These are phyloP conservation scores for Arctopsyche grandis DNA, from an alignment of 1,140 invertebrate species.

Conservation along the genomic window DNA sequence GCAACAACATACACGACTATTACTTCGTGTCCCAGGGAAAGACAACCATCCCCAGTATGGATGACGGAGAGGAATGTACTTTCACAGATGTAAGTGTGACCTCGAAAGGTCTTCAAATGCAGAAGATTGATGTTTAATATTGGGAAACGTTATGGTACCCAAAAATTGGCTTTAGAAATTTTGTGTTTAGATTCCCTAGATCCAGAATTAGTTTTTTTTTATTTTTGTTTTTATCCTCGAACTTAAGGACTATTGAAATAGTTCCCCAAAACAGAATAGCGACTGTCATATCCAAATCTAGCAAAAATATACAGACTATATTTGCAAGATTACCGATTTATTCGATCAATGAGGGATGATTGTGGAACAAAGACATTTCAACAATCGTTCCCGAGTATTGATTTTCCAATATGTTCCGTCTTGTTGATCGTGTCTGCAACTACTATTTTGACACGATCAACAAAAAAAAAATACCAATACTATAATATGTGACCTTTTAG, in stretches of 20 bases:
- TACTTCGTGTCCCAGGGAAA: slow-evolving; percentile 97
- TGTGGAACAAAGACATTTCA: background rate
- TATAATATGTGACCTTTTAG: no score
- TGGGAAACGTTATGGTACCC: slow-evolving; percentile 27
- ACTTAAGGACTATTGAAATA: no score
- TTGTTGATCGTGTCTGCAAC: no score
- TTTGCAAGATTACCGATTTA: background rate
- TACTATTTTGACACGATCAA: no score
- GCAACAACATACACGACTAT: slow-evolving; percentile 89
- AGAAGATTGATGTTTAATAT: slow-evolving; percentile 11
- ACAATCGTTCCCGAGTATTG: background rate
- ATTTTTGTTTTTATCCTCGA: background rate
- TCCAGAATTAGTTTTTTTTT: background rate
- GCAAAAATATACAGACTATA: slow-evolving; percentile 5
- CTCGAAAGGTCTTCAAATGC: slow-evolving; percentile 13
- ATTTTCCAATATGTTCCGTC: background rate
- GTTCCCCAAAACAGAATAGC: no score
- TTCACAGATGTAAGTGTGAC: slow-evolving; percentile 86
- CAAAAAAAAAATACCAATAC: no score
- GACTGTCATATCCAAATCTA: no score
- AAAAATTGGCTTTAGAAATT: slow-evolving; percentile 34
- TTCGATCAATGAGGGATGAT: background rate
- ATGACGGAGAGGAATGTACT: slow-evolving; percentile 95
- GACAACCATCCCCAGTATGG: slow-evolving; percentile 92
- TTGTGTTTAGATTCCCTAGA: slow-evolving; percentile 28